These are phyloP conservation scores for Stichodactyla helianthus DNA, from an alignment of 64 coral and sea anemone species.

Conservation along the genomic window DNA sequence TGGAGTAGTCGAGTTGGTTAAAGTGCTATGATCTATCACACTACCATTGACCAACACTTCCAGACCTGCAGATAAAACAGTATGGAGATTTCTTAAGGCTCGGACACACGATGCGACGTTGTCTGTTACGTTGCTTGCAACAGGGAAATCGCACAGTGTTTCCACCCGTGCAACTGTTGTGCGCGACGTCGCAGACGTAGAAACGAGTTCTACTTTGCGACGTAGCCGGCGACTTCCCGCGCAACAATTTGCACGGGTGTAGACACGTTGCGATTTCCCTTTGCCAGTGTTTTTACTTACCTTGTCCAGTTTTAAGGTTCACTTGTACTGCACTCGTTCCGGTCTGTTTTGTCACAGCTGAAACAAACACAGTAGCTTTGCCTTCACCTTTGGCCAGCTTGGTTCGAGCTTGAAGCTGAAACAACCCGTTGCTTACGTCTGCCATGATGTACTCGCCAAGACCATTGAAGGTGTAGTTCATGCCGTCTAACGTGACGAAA, in stretches of 20 bases:
- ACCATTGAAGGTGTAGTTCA: constrained; percentile 66
- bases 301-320: constrained; percentile 20
- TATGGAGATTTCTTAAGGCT: background rate
- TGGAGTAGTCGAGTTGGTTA: background rate
- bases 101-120: no score
- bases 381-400: constrained; percentile 41
- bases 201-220: no score
- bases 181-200: no score
- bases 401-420: constrained; percentile 54
- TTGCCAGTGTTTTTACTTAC: no score
- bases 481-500: constrained; percentile 42
- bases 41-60: constrained; percentile 32
- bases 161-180: no score
- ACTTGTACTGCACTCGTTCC: constrained; percentile 23
- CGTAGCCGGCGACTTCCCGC: no score
- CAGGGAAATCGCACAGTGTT: no score
- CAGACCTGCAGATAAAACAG: background rate
- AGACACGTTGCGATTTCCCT: no score
- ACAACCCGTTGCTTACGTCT: constrained; percentile 2
- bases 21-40: background rate
- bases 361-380: constrained; percentile 35
- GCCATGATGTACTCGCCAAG: constrained; percentile 52
- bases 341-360: constrained; percentile 39
- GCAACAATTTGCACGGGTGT: no score
- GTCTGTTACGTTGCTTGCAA: no score